A percentile compares a stretch with the other conserved stretches of the same genome.
Evolutionary conservation across 2,797 vertebrate species (phyloP).

Genomic region (Streptopelia turtur): DNA sequence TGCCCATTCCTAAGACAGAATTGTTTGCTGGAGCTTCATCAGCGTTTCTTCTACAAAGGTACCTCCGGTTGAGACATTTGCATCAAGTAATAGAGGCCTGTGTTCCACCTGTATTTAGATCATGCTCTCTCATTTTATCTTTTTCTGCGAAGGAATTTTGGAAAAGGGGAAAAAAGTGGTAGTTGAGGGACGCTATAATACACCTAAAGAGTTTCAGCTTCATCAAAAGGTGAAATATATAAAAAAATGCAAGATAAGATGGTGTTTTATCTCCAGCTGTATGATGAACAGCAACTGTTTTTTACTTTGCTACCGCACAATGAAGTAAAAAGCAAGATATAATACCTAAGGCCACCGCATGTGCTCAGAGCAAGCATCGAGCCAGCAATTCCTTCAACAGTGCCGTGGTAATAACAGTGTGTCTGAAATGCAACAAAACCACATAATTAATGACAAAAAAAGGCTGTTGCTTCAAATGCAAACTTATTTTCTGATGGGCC

Average conservation of each 20-base stretch:
- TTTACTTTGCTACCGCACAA: background rate
- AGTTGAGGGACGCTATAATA: background rate
- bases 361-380: constrained; percentile 86
- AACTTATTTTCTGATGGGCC: background rate
- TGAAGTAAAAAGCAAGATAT: background rate
- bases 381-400: constrained; percentile 81
- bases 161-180: background rate
- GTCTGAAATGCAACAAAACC: constrained; percentile 70
- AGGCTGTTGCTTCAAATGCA: background rate
- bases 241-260: background rate
- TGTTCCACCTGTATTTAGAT: background rate
- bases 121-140: background rate
- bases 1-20: background rate
- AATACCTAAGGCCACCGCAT: constrained; percentile 87
- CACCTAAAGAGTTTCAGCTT: background rate
- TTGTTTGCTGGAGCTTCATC: background rate
- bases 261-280: background rate
- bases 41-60: background rate
- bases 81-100: background rate
- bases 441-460: constrained; percentile 21
- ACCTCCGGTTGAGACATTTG: background rate
- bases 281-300: background rate
- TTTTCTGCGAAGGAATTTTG: background rate
- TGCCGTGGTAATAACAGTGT: constrained; percentile 87
- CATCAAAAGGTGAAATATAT: background rate